Percentiles rank a stretch among this genome's conserved stretches.
phyloP scores from a whole-genome alignment of 2,888 invertebrate species.

The Melinaea menophilus region DNA sequence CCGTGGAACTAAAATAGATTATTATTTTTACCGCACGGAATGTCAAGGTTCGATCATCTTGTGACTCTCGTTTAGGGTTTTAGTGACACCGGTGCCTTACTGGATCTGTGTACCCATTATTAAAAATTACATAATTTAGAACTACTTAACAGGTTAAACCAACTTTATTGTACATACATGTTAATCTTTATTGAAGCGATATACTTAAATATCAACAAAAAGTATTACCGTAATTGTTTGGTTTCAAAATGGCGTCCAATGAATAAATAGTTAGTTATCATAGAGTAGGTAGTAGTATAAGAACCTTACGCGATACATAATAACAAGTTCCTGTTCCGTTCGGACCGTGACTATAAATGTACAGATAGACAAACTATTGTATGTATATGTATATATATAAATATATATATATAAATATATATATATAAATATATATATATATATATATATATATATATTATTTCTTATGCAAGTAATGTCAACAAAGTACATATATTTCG shows the following conservation, averaged over 20 bases:
- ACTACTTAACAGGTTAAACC: too few relatives aligned
- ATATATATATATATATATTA: too few relatives aligned
- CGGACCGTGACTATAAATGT: conserved; percentile 51
- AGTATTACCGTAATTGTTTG: background rate
- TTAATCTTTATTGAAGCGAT: too few relatives aligned
- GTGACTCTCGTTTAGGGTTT: conserved; percentile 61
- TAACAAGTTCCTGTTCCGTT: conserved; percentile 44
- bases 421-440: too few relatives aligned
- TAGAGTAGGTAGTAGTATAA: conserved; percentile 7
- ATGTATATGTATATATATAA: background rate
- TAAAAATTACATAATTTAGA: too few relatives aligned
- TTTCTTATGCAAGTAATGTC: too few relatives aligned
- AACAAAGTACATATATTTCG: too few relatives aligned
- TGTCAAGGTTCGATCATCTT: conserved; percentile 73
- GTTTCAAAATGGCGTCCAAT: conserved; percentile 5
- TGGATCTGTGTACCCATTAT: background rate
- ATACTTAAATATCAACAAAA: too few relatives aligned
- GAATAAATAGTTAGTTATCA: conserved; percentile 13
- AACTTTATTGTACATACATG: too few relatives aligned
- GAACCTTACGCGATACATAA: conserved; percentile 34
- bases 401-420: too few relatives aligned
- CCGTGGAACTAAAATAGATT: conserved; percentile 56
- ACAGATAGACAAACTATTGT: conserved; percentile 17
- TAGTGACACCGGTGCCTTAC: conserved; percentile 43
- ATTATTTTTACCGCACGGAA: conserved; percentile 75